Base-by-base conservation (phyloP, 2,888 invertebrate genomes). In the Limnephilus auricula region DNA sequence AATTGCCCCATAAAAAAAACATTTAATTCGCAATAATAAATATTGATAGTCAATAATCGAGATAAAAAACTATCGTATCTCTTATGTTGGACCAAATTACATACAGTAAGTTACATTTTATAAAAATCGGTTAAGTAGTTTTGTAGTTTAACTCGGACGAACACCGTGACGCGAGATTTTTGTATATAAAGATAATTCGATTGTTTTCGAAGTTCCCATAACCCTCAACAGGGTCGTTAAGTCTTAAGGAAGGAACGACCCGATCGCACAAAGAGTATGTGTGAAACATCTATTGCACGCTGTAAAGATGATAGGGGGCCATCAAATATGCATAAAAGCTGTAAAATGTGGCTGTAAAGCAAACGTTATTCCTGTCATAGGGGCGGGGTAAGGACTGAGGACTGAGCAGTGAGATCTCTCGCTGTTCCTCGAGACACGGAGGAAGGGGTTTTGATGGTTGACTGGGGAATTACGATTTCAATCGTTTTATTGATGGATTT, bases 271-370 rank as follows among this genome's bases (percentile, higher is more conserved):
- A 79, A 89, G 78, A 90, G 90, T 86, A 90, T 90, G 89, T 91
- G 92, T 82, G 65, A 92, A 92, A 91, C 79, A 90, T 87, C 79
- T 90, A 92, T 91, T 90, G 91, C 85, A 40, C 93, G 94, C 94
- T 94, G 94, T 95, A 95, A 94, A 95, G 95, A 95, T 95, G 95
- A 96, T 95, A 95, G 95, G 95, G 95, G 94, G 95, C 95, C 95
- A 95, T 96, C 95, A 96, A 96, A 96, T 96, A 96, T 96, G 96
- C 96, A 96, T 95, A 95, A 96, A 96, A 95, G 95, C 95, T 95
- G 95, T 96, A 96, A 96, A 96, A 96, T 95, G 95, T 95, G 95
- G 95, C 95, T 95, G 95, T 96, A 95, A 95, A 96, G 95, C 95
- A 95, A 90, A 90, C 90, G 89, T 50, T 50, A 78, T 79, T 50